A percentile compares a stretch with the other conserved stretches of the same genome.
Evolutionary conservation across 2,113 vertebrate genomes (phyloP).

Genomic region (Sphyrna mokarran): DNA sequence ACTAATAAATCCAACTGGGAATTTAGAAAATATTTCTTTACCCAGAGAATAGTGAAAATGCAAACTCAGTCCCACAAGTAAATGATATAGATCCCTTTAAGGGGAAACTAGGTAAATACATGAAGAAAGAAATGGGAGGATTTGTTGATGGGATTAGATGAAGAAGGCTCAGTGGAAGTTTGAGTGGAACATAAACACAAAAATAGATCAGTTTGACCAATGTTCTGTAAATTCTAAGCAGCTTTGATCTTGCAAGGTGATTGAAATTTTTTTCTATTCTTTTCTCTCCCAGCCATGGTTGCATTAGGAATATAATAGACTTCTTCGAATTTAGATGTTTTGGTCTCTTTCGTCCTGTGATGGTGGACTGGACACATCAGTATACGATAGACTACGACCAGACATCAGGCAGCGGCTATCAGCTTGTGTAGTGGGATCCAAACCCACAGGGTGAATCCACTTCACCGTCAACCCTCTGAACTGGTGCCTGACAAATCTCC

Average conservation of each 20-base stretch:
- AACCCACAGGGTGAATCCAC: conserved; percentile 45
- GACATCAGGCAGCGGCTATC: conserved; percentile 92
- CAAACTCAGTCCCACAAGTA: background rate
- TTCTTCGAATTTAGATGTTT: conserved; percentile 99
- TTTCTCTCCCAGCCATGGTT: conserved; percentile 73
- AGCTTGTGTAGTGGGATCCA: conserved; percentile 77
- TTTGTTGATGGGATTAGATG: background rate
- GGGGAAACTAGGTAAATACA: background rate
- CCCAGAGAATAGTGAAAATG: background rate
- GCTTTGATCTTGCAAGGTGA: background rate
- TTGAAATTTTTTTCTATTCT: background rate
- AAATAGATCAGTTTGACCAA: no score
- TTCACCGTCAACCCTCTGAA: conserved; percentile 60
- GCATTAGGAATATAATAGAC: conserved; percentile 92
- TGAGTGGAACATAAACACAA: no score
- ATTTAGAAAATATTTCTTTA: background rate
- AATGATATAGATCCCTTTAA: background rate
- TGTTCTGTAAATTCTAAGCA: background rate
- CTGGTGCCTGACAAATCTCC: conserved; percentile 70
- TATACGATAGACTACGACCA: conserved; percentile 98
- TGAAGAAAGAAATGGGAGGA: background rate
- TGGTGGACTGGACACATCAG: conserved; percentile 95
- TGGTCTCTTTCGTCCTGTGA: conserved; percentile 86
- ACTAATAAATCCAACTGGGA: background rate
- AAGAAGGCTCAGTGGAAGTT: background rate